Base-by-base conservation (phyloP, 2,797 vertebrate genomes). In the Thunnus albacares region DNA sequence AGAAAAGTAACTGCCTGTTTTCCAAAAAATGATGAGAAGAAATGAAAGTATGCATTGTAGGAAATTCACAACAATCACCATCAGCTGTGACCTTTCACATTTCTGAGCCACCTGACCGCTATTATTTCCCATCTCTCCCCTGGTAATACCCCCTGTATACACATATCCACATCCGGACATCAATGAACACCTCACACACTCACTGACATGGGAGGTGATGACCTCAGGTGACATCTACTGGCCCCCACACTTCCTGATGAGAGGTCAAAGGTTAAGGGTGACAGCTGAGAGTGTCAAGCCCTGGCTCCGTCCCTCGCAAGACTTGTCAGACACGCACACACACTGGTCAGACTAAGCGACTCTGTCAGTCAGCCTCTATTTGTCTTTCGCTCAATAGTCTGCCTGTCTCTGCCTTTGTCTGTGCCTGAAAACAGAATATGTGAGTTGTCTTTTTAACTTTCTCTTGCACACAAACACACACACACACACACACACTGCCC, bases 221-320 rank as follows among this genome's bases (percentile, higher is more conserved):
- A 92, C 84, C 88, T 66, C 52, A 38, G 63, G 56, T 77, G 86
- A 84, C 81, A 78, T 60, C n/a, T 5, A 58, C 43, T 9, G 67
- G 63, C 77, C 83, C 65, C 56, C 35, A 51, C 67, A 43, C 77
- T 85, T 83, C 84, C 86, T 77, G 80, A 75, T 72, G 63, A 81
- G 79, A 87, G 71, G 80, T 83, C 85, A 91, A 41, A 82, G 89
- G 88, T 92, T 63, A 89, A 82, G 63, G 88, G 85, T 85, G 88
- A 84, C 82, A 85, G 86, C 83, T 84, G 83, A 92, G 77, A 79
- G 87, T 71, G 81, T 92, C 72, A 73, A 58, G 78, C 30, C 43
- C 67, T 75, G 90, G 85, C 85, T 91, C 85, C 89, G 82, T 47
- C 74, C 17, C 57, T 78, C 66, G 79, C 81, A 49, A 62, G 52